Conservation (phyloP, 2,888 invertebrate species). For the Tethea ocularis region DNA sequence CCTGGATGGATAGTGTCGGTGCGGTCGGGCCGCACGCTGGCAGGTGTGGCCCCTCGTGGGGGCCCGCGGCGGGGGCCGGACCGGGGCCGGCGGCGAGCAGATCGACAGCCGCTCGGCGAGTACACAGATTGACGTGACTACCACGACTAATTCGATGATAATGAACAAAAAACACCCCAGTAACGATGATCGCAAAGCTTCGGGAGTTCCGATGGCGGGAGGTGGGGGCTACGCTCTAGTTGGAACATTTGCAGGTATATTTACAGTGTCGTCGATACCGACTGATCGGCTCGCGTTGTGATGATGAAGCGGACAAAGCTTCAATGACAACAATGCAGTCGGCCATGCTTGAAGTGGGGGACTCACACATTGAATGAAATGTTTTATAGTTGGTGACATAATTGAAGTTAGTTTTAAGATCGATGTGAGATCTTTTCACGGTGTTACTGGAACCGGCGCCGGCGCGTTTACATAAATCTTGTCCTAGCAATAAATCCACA, state of each 20-base stretch:
- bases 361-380: too few relatives aligned
- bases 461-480: neutral
- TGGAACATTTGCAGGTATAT: neutral
- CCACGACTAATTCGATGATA: constrained; percentile 21
- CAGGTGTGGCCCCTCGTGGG: neutral
- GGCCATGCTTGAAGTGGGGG: neutral
- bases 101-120: constrained; percentile 18
- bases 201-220: neutral
- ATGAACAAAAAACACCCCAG: neutral
- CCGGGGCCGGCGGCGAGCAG: constrained; percentile 11
- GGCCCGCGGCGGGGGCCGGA: constrained; percentile 8
- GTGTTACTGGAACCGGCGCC: neutral
- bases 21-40: constrained; percentile 14
- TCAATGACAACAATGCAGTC: neutral
- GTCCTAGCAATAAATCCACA: neutral
- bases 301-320: neutral
- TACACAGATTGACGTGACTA: constrained; percentile 32
- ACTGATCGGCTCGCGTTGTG: too few relatives aligned
- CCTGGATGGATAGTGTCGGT: neutral
- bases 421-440: neutral
- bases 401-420: too few relatives aligned
- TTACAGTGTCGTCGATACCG: neutral
- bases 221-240: neutral
- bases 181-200: constrained; percentile 10
- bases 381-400: too few relatives aligned